phyloP scores from a whole-genome alignment of 1,140 invertebrate genomes.

The Scaptodrosophila lebanonensis region DNA sequence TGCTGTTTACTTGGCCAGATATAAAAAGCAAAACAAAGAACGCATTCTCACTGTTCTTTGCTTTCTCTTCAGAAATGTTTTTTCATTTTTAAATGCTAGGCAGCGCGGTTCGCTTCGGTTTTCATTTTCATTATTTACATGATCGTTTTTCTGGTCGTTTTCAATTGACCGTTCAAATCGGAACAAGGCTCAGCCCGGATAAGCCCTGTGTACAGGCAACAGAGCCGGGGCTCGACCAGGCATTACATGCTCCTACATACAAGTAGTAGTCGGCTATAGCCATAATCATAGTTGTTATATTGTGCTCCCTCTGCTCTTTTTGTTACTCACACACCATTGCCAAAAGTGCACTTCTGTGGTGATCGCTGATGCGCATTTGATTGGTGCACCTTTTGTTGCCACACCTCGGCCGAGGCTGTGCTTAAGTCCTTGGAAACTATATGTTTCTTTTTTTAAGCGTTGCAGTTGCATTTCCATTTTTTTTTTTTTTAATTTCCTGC shows the following conservation, averaged over 20 bases:
- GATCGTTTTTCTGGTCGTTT: slow-evolving; percentile 66
- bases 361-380: slow-evolving; percentile 72
- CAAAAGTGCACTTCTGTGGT: slow-evolving; percentile 33
- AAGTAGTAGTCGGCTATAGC: too few species aligned
- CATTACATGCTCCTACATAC: slow-evolving; percentile 10
- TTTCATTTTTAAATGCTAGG: background rate
- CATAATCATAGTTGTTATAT: too few species aligned
- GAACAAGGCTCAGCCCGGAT: slow-evolving; percentile 74
- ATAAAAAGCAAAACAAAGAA: slow-evolving; percentile 32
- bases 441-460: slow-evolving; percentile 35
- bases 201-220: slow-evolving; percentile 54
- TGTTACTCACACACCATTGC: slow-evolving; percentile 27
- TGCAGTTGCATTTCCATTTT: slow-evolving; percentile 29
- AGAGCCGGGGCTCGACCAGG: slow-evolving; percentile 1
- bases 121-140: slow-evolving; percentile 25
- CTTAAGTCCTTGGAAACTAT: slow-evolving; percentile 65
- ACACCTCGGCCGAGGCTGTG: slow-evolving; percentile 26
- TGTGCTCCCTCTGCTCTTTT: slow-evolving; percentile 34
- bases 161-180: slow-evolving; percentile 75
- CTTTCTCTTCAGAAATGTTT: slow-evolving; percentile 5
- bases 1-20: slow-evolving; percentile 6
- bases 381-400: slow-evolving; percentile 24
- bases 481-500: slow-evolving; percentile 39
- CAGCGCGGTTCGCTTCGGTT: background rate
- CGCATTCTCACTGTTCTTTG: slow-evolving; percentile 1